Evolutionary conservation across 2,113 vertebrate species (phyloP), one percentile per base, ranked within the genome.

Genomic region (Genyomyrus donnyi): DNA sequence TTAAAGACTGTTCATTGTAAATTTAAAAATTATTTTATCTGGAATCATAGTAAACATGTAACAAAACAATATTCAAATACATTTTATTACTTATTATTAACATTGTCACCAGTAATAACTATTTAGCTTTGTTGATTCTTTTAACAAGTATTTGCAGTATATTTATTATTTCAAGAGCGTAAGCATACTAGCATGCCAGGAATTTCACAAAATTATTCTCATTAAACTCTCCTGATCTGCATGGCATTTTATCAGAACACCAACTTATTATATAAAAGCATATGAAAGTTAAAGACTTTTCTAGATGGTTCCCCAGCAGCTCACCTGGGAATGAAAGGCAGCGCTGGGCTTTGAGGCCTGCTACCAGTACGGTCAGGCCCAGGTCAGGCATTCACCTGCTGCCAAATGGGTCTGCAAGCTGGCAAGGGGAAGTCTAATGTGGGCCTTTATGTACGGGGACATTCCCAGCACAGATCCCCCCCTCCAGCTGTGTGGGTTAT

Each of bases 391-490:
- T 93, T 93, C 89, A 91, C 42, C 53, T 58, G 85, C 88, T 93
- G 91, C 92, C 93, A 93, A 92, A 86, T 42, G 13, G 74, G 91
- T 90, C 92, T 89, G 91, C 91, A 92, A 93, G 89, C 92, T 93
- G 93, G 93, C 92, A 89, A 74, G 56, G 88, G 89, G 84, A 87
- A 88, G 91, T 94, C 90, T 92, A 94, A 92, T 93, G 91, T 92
- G 91, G 92, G 89, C 91, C 91, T 90, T 88, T 80, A 89, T 46
- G 83, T 83, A 90, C 35, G 27, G 66, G 91, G 93, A 92, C 92
- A 93, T 94, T 92, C 93, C 91, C 90, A 92, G 84, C 86, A 27
- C 45, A 74, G 52, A 58, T 85, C 77, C 70, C 56, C 52, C 56
- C 17, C 27, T 85, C 80, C 31, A 86, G 66, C 85, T 88, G 48